Evolutionary conservation across 2,113 vertebrate genomes (phyloP).

Genomic region (Chloropsis hardwickii): DNA sequence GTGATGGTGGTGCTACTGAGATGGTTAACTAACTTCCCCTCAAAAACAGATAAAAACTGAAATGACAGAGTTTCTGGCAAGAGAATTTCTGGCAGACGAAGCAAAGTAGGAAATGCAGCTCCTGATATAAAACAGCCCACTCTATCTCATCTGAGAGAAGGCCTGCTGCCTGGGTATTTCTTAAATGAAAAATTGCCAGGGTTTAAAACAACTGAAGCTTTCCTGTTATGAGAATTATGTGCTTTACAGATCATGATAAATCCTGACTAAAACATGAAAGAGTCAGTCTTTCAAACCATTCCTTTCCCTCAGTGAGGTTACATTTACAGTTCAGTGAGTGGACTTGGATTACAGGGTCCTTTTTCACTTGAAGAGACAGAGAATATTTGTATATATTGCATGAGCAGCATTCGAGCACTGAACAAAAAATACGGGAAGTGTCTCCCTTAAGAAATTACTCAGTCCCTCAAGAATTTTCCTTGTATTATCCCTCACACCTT

Average conservation of each 20-base stretch:
- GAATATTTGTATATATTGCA: not conserved
- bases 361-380: not conserved
- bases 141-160: not conserved
- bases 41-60: constrained; percentile 19
- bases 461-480: not conserved
- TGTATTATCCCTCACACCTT: not conserved
- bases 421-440: not conserved
- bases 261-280: not conserved
- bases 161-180: constrained; percentile 7
- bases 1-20: not conserved
- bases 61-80: constrained; percentile 40
- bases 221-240: not conserved
- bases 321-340: not conserved
- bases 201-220: constrained; percentile 11
- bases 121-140: constrained; percentile 32
- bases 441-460: not conserved
- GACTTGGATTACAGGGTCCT: not conserved
- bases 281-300: not conserved
- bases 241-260: constrained; percentile 18
- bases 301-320: not conserved
- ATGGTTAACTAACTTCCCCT: constrained; percentile 6
- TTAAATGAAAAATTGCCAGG: constrained; percentile 4
- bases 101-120: constrained; percentile 35
- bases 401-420: not conserved
- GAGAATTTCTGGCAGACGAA: constrained; percentile 31